Evolutionary conservation across 2,797 vertebrate species (phyloP).

Genomic region (Chanos chanos): DNA sequence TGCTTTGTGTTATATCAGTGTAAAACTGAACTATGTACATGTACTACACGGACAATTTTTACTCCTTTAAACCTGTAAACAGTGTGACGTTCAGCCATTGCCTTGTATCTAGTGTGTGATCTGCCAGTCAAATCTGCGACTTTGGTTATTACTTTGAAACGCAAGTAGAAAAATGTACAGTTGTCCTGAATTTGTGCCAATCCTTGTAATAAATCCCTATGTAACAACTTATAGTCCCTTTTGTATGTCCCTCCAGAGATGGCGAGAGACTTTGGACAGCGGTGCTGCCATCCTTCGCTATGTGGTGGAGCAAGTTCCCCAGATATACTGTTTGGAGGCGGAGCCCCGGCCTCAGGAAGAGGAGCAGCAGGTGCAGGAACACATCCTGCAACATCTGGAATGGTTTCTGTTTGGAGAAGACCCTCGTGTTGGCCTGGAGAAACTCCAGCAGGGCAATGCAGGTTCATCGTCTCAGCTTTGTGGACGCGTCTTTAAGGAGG

Average conservation of each 20-base stretch:
- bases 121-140: no score
- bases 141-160: no score
- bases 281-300: constrained; percentile 73
- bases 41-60: no score
- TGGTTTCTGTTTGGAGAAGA: constrained; percentile 90
- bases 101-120: no score
- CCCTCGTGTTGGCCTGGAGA: constrained; percentile 83
- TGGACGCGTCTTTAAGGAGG: constrained; percentile 95
- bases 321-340: constrained; percentile 79
- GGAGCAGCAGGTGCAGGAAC: constrained; percentile 75
- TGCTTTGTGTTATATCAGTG: no score
- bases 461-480: constrained; percentile 83
- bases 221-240: not conserved
- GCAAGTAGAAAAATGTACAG: not conserved
- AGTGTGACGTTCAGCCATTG: no score
- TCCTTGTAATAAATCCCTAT: no score
- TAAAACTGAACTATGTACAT: no score
- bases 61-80: no score
- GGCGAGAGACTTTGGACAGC: constrained; percentile 79
- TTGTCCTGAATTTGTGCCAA: no score
- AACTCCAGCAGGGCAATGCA: constrained; percentile 76
- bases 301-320: constrained; percentile 85
- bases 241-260: constrained; percentile 72
- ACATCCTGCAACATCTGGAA: constrained; percentile 83
- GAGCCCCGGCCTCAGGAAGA: constrained; percentile 81